A percentile compares a stretch with the other conserved stretches of the same genome.
phyloP scores from a whole-genome alignment of 2,888 invertebrate species.

The Nowickia ferox region DNA sequence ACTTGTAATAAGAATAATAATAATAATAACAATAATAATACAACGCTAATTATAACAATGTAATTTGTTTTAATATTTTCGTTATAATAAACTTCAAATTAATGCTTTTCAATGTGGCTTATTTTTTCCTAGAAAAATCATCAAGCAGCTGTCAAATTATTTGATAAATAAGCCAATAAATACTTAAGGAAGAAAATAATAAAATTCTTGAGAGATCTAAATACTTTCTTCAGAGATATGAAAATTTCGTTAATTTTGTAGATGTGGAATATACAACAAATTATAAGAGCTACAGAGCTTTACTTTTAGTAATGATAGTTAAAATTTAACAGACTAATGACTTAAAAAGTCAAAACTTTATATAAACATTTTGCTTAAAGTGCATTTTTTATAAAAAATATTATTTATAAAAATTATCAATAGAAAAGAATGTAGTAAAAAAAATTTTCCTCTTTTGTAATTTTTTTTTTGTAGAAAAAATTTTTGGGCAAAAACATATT shows the following conservation, averaged over 20 bases:
- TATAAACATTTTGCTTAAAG: too few species aligned
- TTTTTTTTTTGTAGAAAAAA: too few species aligned
- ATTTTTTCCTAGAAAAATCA: constrained; percentile 2
- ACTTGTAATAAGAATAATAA: constrained; percentile 1
- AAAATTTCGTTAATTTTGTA: background rate
- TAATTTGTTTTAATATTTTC: background rate
- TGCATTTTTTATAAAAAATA: too few species aligned
- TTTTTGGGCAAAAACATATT: too few species aligned
- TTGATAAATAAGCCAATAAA: constrained; percentile 3
- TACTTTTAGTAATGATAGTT: too few species aligned
- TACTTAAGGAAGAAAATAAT: constrained; percentile 28
- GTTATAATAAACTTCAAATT: background rate
- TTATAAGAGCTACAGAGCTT: too few species aligned
- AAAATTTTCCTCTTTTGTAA: too few species aligned
- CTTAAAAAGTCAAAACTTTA: too few species aligned
- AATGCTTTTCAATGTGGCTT: background rate
- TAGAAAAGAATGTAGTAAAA: too few species aligned
- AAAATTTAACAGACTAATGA: too few species aligned
- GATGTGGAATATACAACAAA: too few species aligned
- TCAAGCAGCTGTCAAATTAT: background rate
- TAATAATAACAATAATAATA: background rate
- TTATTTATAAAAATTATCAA: too few species aligned
- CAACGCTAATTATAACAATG: constrained; percentile 20
- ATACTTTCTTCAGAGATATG: background rate
- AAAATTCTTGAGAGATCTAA: constrained; percentile 32